Conservation (phyloP, 2,797 vertebrate genomes). For the Pangasius krempfi region DNA sequence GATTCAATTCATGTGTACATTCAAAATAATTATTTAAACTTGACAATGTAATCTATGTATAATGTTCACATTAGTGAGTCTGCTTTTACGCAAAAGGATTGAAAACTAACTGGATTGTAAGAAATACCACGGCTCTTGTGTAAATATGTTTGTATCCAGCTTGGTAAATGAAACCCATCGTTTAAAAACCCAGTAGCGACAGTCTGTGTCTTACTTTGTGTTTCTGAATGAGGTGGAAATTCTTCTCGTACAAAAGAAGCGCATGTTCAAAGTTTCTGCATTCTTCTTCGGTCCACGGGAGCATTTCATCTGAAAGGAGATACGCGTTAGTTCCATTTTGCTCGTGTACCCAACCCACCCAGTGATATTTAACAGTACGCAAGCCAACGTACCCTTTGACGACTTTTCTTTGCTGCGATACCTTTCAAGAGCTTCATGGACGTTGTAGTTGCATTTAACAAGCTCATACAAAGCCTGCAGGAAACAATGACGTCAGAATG, state of each 20-base stretch:
- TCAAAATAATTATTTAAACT: neutral
- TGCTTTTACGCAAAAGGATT: neutral
- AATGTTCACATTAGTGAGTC: neutral
- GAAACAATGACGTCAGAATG: constrained; percentile 14
- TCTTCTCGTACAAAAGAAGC: constrained; percentile 85
- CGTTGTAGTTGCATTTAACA: constrained; percentile 81
- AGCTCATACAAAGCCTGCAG: constrained; percentile 84
- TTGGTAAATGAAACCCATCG: neutral
- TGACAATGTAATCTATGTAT: neutral
- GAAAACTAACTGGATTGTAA: neutral
- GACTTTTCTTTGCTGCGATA: constrained; percentile 78
- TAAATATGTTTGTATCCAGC: neutral
- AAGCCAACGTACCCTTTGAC: constrained; percentile 75
- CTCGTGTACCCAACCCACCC: neutral
- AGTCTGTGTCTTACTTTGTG: constrained; percentile 77
- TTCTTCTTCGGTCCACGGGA: constrained; percentile 87
- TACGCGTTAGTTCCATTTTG: neutral
- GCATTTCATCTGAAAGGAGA: constrained; percentile 74
- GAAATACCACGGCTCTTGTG: neutral
- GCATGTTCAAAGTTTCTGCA: constrained; percentile 87
- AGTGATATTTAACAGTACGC: neutral
- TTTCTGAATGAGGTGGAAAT: constrained; percentile 89
- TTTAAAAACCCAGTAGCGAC: neutral
- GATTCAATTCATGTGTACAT: neutral
- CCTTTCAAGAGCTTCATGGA: constrained; percentile 80